Conservation (phyloP, 2,113 vertebrate species). For the Dicaeum eximium region DNA sequence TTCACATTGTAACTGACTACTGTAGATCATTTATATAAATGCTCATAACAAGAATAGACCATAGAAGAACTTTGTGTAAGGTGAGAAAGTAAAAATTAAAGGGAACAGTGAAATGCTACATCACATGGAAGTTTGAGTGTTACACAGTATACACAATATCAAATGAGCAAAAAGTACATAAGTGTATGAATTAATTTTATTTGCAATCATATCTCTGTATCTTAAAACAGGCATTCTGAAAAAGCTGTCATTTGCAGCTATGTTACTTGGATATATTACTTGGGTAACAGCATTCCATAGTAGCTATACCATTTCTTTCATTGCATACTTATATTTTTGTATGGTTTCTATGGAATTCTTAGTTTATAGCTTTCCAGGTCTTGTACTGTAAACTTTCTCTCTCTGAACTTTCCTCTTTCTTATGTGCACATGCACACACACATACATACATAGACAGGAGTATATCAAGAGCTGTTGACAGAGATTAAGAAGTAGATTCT, state of each 20-base stretch:
- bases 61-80: neutral
- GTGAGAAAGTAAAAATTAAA: neutral
- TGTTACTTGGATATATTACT: neutral
- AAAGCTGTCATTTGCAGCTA: neutral
- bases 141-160: neutral
- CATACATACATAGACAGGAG: too few species aligned
- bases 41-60: neutral
- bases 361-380: neutral
- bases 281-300: neutral
- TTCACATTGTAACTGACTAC: neutral
- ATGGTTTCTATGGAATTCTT: neutral
- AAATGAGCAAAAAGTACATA: neutral
- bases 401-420: neutral
- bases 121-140: neutral
- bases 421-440: accelerated
- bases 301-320: neutral
- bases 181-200: neutral
- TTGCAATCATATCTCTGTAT: neutral
- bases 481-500: neutral
- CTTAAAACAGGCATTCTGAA: neutral
- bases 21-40: neutral
- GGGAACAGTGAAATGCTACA: neutral
- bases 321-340: accelerated
- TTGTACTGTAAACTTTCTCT: accelerated
- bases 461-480: neutral